phyloP scores from a whole-genome alignment of 2,888 invertebrate species.

The Trypoxylon attenuatum region DNA sequence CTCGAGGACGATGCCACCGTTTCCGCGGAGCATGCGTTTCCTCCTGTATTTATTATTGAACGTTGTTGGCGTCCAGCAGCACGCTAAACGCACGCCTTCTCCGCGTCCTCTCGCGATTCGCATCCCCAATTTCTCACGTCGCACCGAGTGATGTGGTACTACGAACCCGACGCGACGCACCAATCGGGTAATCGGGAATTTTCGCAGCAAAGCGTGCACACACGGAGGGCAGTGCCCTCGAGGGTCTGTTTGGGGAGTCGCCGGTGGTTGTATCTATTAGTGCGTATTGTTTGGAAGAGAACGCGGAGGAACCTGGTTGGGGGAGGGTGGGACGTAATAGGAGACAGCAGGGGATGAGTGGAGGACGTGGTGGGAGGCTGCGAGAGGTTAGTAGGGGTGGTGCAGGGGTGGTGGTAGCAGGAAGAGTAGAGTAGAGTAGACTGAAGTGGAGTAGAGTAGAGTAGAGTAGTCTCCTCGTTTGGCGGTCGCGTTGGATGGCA shows the following conservation, averaged over 20 bases:
- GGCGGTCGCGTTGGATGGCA: conserved; percentile 20
- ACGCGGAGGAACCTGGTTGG: too few species aligned
- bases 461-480: conserved; percentile 7
- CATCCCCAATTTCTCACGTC: too few species aligned
- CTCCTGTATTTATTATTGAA: not conserved
- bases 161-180: not conserved
- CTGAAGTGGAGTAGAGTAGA: too few species aligned
- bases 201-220: not conserved
- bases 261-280: not conserved
- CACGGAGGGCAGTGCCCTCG: too few species aligned
- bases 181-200: not conserved
- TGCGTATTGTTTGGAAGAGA: not conserved
- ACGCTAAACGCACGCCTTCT: too few species aligned
- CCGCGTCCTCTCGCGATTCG: too few species aligned
- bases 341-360: too few species aligned
- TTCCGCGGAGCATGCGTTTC: not conserved
- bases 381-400: not conserved
- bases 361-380: too few species aligned
- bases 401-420: too few species aligned
- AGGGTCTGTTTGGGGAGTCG: not conserved
- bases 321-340: too few species aligned
- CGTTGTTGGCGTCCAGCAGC: too few species aligned
- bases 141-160: not conserved
- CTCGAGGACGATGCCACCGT: not conserved
- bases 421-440: too few species aligned